phyloP scores from a whole-genome alignment of 2,113 vertebrate genomes.

The Lasiurus cinereus region DNA sequence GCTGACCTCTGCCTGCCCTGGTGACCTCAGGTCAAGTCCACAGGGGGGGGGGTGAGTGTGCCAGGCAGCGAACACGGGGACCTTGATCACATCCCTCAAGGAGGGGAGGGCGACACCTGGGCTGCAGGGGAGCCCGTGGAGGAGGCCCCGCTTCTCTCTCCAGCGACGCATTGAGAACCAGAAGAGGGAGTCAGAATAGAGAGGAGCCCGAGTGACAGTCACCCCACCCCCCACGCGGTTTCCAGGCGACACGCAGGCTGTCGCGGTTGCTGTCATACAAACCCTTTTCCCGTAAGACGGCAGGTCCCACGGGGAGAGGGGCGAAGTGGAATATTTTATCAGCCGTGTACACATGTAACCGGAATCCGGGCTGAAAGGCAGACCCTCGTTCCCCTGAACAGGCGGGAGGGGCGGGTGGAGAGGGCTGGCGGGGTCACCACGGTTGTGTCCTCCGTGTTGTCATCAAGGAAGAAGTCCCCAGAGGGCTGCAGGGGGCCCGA shows the following conservation, averaged over 20 bases:
- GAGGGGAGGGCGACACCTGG: not conserved
- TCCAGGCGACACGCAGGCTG: conserved; percentile 86
- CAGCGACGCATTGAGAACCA: not conserved
- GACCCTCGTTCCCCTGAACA: conserved; percentile 77
- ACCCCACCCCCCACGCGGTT: conserved; percentile 13
- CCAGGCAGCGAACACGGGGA: not conserved
- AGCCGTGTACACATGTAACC: conserved; percentile 88
- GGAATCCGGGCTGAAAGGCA: conserved; percentile 82
- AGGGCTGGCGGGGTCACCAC: conserved; percentile 17
- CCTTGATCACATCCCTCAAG: not conserved
- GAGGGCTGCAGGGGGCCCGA: not conserved
- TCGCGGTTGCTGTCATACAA: conserved; percentile 85
- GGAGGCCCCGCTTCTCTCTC: not conserved
- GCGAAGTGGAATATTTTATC: conserved; percentile 88
- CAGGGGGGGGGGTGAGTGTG: not conserved
- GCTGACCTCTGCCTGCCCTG: rapidly evolving
- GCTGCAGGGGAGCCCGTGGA: rapidly evolving
- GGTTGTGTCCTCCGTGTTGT: not conserved
- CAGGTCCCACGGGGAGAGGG: conserved; percentile 86
- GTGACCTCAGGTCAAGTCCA: not conserved
- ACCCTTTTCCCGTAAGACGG: conserved; percentile 82
- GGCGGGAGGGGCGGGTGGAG: conserved; percentile 67
- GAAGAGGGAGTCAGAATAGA: not conserved
- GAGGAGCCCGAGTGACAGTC: conserved; percentile 4
- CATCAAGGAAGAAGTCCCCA: rapidly evolving